A percentile compares a stretch with the other conserved stretches of the same genome.
Evolutionary conservation across 2,888 invertebrate species (phyloP).

Genomic region (Drosophila kokeensis): DNA sequence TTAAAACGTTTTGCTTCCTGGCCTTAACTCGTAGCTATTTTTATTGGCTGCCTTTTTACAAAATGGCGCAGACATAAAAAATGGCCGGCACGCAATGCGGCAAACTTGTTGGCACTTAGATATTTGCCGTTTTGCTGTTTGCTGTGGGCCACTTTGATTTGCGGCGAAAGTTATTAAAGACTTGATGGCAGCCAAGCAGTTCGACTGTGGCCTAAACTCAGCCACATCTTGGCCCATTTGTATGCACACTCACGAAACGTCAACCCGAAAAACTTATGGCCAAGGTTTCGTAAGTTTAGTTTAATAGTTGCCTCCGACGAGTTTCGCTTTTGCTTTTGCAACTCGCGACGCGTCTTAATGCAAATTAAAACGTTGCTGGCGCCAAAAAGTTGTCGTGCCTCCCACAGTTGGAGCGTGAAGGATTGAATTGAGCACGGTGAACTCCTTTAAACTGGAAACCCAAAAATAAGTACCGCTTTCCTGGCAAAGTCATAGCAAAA

Average conservation of each 20-base stretch:
- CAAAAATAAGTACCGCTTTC: conserved; percentile 5
- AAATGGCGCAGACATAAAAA: conserved; percentile 60
- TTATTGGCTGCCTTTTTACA: conserved; percentile 54
- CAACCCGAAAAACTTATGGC: conserved; percentile 57
- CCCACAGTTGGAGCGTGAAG: conserved; percentile 47
- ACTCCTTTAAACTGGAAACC: conserved; percentile 1
- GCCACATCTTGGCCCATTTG: conserved; percentile 54
- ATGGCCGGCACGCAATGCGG: conserved; percentile 61
- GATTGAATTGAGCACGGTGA: conserved; percentile 60
- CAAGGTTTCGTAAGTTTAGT: conserved; percentile 68
- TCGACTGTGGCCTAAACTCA: not conserved
- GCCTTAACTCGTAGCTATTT: conserved; percentile 40
- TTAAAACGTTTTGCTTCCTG: conserved; percentile 30
- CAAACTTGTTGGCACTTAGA: conserved; percentile 52
- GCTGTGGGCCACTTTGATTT: conserved; percentile 41
- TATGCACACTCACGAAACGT: conserved; percentile 68
- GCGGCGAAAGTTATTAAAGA: conserved; percentile 51
- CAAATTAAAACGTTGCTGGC: conserved; percentile 74
- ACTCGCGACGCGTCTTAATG: conserved; percentile 69
- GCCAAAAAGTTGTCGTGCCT: conserved; percentile 63
- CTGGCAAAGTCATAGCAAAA: conserved; percentile 37
- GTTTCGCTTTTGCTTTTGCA: conserved; percentile 25
- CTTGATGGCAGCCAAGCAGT: conserved; percentile 16
- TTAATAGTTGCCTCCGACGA: conserved; percentile 68
- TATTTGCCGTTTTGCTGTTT: conserved; percentile 18